These are phyloP conservation scores for Etheostoma cragini DNA, from an alignment of 2,113 vertebrate species.

Conservation along the genomic window DNA sequence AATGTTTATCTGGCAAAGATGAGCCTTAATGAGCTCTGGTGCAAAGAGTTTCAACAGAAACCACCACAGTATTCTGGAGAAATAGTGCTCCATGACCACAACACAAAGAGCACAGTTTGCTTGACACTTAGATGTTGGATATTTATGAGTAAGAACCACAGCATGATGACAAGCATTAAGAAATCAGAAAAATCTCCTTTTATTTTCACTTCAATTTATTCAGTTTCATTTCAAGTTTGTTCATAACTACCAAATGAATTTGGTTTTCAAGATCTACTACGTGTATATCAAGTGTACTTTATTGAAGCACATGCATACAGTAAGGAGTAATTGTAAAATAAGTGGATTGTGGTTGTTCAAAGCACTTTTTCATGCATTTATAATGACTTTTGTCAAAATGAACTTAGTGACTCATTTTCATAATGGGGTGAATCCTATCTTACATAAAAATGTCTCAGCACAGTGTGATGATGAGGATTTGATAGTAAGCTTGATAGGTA, in stretches of 20 bases:
- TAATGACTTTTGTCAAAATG: neutral
- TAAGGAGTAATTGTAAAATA: neutral
- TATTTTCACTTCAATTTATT: slow-evolving; percentile 6
- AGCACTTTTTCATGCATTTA: neutral
- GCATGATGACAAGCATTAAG: neutral
- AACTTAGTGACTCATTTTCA: neutral
- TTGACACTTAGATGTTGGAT: neutral
- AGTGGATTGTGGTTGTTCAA: neutral
- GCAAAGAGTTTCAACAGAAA: slow-evolving; percentile 22
- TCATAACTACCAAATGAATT: neutral
- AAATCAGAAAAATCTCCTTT: neutral
- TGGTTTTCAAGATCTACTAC: neutral
- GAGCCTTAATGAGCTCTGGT: neutral
- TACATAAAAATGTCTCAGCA: neutral
- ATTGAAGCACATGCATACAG: neutral
- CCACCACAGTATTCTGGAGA: slow-evolving; percentile 5
- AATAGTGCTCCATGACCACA: slow-evolving; percentile 1
- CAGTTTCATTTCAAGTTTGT: neutral
- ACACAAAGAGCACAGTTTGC: neutral
- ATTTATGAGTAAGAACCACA: neutral
- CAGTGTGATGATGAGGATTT: slow-evolving; percentile 48
- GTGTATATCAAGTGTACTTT: neutral
- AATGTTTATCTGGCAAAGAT: slow-evolving; percentile 3
- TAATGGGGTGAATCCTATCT: neutral
- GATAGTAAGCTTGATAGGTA: slow-evolving; percentile 1